These are phyloP conservation scores for Tridacna crocea DNA, from an alignment of 2,888 invertebrate species.

Conservation along the genomic window DNA sequence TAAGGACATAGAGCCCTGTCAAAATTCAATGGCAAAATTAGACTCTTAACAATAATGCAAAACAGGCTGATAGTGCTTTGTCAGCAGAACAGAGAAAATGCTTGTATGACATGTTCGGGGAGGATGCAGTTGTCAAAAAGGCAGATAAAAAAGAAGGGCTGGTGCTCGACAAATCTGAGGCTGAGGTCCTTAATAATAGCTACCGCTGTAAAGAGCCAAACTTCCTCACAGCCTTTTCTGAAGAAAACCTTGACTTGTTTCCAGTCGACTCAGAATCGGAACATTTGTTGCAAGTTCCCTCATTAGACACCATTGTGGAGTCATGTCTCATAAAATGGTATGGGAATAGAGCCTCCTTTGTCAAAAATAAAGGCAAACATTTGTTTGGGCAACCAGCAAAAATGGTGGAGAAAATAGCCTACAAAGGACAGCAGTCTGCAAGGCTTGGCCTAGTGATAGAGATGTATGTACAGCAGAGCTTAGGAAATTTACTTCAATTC, in stretches of 20 bases:
- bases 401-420: conserved; percentile 45
- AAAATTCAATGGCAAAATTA: neutral
- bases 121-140: conserved; percentile 24
- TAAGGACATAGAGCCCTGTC: neutral
- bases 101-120: conserved; percentile 37
- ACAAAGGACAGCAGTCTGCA: conserved; percentile 50
- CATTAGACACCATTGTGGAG: conserved; percentile 39
- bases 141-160: conserved; percentile 9
- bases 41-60: neutral
- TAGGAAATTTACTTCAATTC: conserved; percentile 36
- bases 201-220: conserved; percentile 42
- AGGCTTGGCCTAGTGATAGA: conserved; percentile 32
- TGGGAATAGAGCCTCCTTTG: conserved; percentile 43
- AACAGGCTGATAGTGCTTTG: neutral
- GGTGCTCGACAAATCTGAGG: conserved; percentile 25
- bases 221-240: conserved; percentile 37
- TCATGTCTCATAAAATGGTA: conserved; percentile 31
- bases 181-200: conserved; percentile 25
- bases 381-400: conserved; percentile 38
- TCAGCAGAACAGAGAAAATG: conserved; percentile 2
- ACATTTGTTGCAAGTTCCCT: conserved; percentile 41
- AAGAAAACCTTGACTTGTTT: conserved; percentile 34
- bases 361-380: conserved; percentile 32
- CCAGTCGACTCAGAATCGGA: conserved; percentile 30
- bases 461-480: conserved; percentile 37